Conservation (phyloP, 2,888 invertebrate genomes). For the Calephelis perditalis region DNA sequence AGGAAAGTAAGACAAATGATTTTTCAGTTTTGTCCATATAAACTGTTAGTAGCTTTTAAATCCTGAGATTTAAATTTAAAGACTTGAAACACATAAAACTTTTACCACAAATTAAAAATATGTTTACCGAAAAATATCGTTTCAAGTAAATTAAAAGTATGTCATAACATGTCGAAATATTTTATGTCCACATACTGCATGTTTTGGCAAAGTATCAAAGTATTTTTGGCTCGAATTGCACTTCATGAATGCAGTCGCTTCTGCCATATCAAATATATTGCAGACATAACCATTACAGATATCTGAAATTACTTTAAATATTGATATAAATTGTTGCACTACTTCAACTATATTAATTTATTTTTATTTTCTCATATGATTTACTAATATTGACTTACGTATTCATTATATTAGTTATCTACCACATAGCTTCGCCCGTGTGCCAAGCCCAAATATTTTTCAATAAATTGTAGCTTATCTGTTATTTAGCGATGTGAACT, state of each 20-base stretch:
- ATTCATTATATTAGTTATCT: not conserved
- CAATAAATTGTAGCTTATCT: too few species aligned
- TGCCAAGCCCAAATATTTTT: too few species aligned
- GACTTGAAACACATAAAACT: too few species aligned
- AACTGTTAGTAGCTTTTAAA: too few species aligned
- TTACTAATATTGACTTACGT: not conserved
- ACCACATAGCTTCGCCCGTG: too few species aligned
- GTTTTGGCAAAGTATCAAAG: slow-evolving; percentile 69
- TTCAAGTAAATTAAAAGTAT: slow-evolving; percentile 28
- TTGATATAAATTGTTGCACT: slow-evolving; percentile 18
- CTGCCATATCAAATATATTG: slow-evolving; percentile 48
- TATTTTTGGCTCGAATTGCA: slow-evolving; percentile 68
- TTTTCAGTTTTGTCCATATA: too few species aligned
- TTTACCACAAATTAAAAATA: not conserved
- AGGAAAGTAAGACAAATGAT: too few species aligned
- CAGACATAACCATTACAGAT: slow-evolving; percentile 36
- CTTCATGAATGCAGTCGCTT: slow-evolving; percentile 64
- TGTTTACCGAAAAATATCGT: slow-evolving; percentile 28
- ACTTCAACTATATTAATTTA: slow-evolving; percentile 10
- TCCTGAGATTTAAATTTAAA: too few species aligned
- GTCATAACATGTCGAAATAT: slow-evolving; percentile 35
- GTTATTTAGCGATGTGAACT: too few species aligned
- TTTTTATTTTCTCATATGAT: slow-evolving; percentile 8
- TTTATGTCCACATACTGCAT: slow-evolving; percentile 56
- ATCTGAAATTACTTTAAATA: slow-evolving; percentile 20